These are phyloP conservation scores for Chionis minor DNA, from an alignment of 2,113 vertebrate species.

Conservation along the genomic window DNA sequence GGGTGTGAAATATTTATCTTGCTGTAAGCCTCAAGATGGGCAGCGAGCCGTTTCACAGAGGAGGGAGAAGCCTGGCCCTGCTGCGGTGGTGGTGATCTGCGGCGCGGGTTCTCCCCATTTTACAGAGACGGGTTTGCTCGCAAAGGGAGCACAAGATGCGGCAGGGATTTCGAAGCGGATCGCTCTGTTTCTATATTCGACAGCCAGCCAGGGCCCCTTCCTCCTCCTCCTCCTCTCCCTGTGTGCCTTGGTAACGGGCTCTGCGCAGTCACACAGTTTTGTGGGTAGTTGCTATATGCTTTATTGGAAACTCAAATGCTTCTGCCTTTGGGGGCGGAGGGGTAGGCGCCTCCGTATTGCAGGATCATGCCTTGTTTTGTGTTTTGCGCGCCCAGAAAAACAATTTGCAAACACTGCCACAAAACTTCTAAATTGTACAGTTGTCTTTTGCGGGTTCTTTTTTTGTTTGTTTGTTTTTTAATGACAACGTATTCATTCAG, in stretches of 20 bases:
- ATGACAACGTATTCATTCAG: neutral
- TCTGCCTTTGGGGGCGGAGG: neutral
- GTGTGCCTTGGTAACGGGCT: neutral
- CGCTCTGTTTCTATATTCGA: neutral
- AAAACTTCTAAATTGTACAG: neutral
- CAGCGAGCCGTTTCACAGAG: neutral
- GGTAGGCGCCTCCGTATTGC: neutral
- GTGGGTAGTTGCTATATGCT: neutral
- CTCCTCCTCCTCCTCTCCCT: neutral
- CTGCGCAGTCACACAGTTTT: neutral
- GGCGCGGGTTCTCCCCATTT: neutral
- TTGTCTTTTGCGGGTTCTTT: neutral
- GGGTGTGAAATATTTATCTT: neutral
- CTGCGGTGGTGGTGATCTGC: fast-evolving
- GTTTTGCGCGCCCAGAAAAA: neutral
- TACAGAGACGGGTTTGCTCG: fast-evolving
- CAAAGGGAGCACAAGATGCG: neutral
- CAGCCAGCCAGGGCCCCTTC: neutral
- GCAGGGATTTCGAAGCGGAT: neutral
- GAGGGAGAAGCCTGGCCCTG: neutral
- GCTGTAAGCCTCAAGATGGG: neutral
- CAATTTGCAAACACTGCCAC: neutral
- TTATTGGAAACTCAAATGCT: neutral
- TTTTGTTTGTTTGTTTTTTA: neutral
- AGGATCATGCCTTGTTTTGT: neutral